Percentiles rank a stretch among this genome's conserved stretches.
Evolutionary conservation across 2,888 invertebrate species (phyloP).

Genomic region (Lumbricus terrestris): DNA sequence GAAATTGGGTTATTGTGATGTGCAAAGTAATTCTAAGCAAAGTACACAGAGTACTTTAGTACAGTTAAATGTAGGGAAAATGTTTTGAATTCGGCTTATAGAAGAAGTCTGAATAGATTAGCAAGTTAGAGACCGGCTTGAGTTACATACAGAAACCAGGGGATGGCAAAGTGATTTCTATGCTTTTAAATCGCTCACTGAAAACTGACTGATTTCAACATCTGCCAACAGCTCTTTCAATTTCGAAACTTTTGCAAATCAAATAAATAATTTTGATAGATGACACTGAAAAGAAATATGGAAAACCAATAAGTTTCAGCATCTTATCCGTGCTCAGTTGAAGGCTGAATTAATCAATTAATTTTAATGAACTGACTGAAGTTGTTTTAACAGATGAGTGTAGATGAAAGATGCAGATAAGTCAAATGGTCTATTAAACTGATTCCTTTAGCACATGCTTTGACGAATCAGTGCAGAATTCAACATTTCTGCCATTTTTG

Average conservation of each 20-base stretch:
- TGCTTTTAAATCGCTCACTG: background rate
- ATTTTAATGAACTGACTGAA: background rate
- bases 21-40: background rate
- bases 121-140: background rate
- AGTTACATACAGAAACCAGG: background rate
- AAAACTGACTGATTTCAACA: background rate
- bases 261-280: background rate
- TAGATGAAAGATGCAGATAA: background rate
- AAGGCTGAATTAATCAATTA: background rate
- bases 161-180: background rate
- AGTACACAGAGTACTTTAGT: background rate
- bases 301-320: background rate
- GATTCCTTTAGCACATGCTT: background rate
- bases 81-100: background rate
- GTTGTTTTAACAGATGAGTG: background rate
- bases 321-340: background rate
- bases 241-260: background rate
- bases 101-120: background rate
- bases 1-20: background rate
- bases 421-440: background rate
- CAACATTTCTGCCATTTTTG: background rate
- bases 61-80: background rate
- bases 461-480: background rate
- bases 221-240: background rate
- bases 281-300: background rate